Evolutionary conservation across 2,888 invertebrate genomes (phyloP), one percentile per base, ranked within the genome.

Genomic region (Panzeria rudis): DNA sequence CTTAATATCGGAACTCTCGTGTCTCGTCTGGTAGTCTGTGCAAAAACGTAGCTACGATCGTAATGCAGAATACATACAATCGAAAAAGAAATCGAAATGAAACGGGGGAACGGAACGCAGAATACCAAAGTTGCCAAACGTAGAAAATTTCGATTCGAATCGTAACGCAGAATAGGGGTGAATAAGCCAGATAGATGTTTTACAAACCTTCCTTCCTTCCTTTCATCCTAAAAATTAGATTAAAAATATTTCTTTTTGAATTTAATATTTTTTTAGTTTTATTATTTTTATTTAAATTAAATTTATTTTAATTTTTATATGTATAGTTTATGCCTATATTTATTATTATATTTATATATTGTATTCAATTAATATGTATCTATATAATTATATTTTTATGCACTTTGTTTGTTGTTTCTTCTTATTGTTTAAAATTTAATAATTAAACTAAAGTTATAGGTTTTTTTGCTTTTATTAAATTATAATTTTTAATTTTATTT

Each of bases 361-460:
- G 9, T 52, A 61, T 59, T 13, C 59, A n/a, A 47, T 54, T 64
- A 44, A 56, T 80, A 35, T 72, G 35, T 64, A 50, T 72, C 3
- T 59, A 17, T 38, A 75, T 78, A 2, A 29, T 76, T 84, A 82
- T 72, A 77, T 68, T 69, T 82, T 75, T 78, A 78, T 84, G 72
- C 50, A 86, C 44, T 84, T 78, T 73, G 32, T 56, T 77, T 82
- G 20, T 78, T 78, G 68, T 73, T 78, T 17, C 32, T 32, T 59
- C 59, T 35, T 59, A 35, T 35, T 11, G 50, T 47, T 77, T 47
- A 41, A 78, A 66, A 66, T 73, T 80, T 56, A 61, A 29, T 84
- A 87, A 85, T 84, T 78, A 79, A 86, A 87, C 80, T 84, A 81
- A 85, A 81, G 50, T 78, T 83, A 79, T 69, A 79, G 62, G 59